Conservation (phyloP, 2,888 invertebrate species). For the Xestia rhomboidea region DNA sequence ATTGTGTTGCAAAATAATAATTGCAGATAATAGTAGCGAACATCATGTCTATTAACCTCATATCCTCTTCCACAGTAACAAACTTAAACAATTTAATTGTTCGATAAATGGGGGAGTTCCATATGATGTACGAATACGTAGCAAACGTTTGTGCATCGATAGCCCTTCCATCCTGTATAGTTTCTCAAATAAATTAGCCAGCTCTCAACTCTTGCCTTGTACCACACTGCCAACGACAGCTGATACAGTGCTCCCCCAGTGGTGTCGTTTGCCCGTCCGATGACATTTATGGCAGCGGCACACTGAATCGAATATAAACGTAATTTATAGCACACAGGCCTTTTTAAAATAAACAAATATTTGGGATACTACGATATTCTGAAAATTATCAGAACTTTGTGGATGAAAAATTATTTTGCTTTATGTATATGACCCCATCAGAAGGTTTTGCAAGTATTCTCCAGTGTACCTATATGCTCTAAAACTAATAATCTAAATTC, state of each 20-base stretch:
- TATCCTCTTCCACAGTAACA: too few species aligned
- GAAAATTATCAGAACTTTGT: slow-evolving; percentile 46
- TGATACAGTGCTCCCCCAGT: slow-evolving; percentile 77
- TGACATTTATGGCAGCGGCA: slow-evolving; percentile 79
- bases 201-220: slow-evolving; percentile 27
- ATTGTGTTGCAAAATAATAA: neutral
- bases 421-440: neutral
- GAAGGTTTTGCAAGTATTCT: neutral
- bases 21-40: neutral
- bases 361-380: slow-evolving; percentile 27
- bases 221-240: slow-evolving; percentile 68
- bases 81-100: too few species aligned
- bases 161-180: neutral
- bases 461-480: neutral
- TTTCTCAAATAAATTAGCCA: neutral
- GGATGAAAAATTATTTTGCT: neutral
- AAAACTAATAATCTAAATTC: neutral
- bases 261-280: slow-evolving; percentile 78
- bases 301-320: slow-evolving; percentile 74
- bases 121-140: too few species aligned
- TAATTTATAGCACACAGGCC: slow-evolving; percentile 72
- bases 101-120: too few species aligned
- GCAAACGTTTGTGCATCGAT: neutral
- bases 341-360: slow-evolving; percentile 61
- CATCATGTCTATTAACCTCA: neutral